Evolutionary conservation across 30 jellyfish, hydroid and myxozoan species (phyloP).

Genomic region (Pseudorhiza aurosa): DNA sequence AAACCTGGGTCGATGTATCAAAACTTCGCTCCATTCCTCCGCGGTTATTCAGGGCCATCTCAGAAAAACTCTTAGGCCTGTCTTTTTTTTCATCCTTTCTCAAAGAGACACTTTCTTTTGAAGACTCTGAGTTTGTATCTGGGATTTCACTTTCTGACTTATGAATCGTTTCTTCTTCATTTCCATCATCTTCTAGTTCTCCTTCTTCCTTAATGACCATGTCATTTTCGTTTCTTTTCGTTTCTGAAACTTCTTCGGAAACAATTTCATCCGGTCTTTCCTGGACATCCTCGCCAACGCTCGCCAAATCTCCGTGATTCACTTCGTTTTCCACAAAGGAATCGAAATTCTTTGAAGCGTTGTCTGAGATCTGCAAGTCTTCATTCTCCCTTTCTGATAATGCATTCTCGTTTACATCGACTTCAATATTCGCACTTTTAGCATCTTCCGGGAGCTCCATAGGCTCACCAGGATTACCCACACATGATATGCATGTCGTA

Average conservation of each 20-base stretch:
- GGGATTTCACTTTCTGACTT: slow-evolving; percentile 3
- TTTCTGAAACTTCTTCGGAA: no score
- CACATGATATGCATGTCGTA: no score
- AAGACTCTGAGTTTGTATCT: slow-evolving; percentile 11
- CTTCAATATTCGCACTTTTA: not conserved
- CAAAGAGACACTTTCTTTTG: slow-evolving; percentile 4
- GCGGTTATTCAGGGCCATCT: not conserved
- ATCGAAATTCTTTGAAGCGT: not conserved
- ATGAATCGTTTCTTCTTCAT: not conserved
- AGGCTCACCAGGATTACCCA: no score
- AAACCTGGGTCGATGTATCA: not conserved
- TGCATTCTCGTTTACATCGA: not conserved
- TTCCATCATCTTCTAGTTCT: not conserved
- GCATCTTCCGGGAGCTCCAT: no score
- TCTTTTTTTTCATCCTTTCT: not conserved
- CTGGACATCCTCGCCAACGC: not conserved
- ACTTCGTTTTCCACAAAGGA: not conserved
- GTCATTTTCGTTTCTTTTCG: no score
- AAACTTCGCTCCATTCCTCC: not conserved
- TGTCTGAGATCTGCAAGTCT: not conserved
- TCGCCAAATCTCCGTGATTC: not conserved
- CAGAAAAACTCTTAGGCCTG: slow-evolving; percentile 23
- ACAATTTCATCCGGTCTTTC: not conserved
- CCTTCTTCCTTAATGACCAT: not conserved
- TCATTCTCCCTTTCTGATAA: not conserved